Evolutionary conservation across 2,113 vertebrate genomes (phyloP).

Genomic region (Channa maculata): DNA sequence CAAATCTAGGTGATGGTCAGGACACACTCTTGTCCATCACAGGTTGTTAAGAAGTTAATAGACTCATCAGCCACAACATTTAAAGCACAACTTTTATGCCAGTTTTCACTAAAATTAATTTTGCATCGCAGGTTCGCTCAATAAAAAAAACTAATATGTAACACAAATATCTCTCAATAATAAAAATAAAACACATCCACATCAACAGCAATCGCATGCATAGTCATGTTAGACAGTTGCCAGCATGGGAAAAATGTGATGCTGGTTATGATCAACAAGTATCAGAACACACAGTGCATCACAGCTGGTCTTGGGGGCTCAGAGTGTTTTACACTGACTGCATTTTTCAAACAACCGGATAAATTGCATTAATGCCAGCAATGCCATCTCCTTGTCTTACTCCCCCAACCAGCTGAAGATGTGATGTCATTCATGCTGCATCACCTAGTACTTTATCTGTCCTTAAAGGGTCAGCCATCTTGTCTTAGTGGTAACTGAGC

Average conservation of each 20-base stretch:
- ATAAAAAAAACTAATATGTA: no score
- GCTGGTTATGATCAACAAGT: no score
- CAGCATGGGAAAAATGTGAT: no score
- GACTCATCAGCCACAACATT: no score
- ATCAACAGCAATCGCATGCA: no score
- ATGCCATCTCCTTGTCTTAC: not conserved
- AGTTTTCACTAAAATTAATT: no score
- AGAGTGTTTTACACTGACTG: conserved; percentile 38
- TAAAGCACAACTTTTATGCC: no score
- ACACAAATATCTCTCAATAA: no score
- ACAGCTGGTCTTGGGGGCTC: conserved; percentile 22
- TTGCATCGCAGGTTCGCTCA: no score
- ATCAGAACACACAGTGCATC: no score
- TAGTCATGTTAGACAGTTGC: no score
- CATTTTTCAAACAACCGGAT: conserved; percentile 38
- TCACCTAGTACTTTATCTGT: conserved; percentile 53
- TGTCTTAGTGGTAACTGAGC: conserved; percentile 56
- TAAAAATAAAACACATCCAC: no score
- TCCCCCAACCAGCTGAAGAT: conserved; percentile 30
- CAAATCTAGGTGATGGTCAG: conserved; percentile 16
- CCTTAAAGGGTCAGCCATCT: conserved; percentile 67
- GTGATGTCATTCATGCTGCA: conserved; percentile 40
- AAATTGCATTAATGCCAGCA: conserved; percentile 46
- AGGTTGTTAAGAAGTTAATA: not conserved
- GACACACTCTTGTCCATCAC: conserved; percentile 11